Evolutionary conservation across 2,113 vertebrate genomes (phyloP), one percentile per base, ranked within the genome.

Genomic region (Melanerpes aurifrons): DNA sequence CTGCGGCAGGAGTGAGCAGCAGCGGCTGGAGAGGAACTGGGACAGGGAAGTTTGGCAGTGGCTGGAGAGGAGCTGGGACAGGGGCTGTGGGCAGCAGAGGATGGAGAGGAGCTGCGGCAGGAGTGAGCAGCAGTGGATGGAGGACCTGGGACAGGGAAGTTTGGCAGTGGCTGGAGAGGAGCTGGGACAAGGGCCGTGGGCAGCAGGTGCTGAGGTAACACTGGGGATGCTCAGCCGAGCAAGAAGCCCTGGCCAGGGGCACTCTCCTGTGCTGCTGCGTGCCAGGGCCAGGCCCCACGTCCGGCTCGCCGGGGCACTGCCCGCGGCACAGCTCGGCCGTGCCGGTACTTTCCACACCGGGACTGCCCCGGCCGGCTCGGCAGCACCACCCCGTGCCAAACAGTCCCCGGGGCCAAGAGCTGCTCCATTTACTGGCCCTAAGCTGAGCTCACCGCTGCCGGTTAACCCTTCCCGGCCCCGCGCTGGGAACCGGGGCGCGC

Each of bases 351-450:
- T 76, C 70, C 91, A 74, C 21, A 2, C 45, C 5, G 6, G 0
- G 37, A 62, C 79, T 22, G 84, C 26, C 58, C 37, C 3, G 37
- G 53, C 90, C 68, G 8, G 93, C 73, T 26, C 0, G 2, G 73
- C 87, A 12, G 53, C 68, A 83, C 87, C 79, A 2, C 92, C 92
- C 62, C 2, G 88, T 26, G 74, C 92, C 88, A 84, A 91, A 74
- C 63, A 24, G 45, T 57, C 58, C 80, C 82, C 1, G 76, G 57
- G 93, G 91, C 80, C 91, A 93, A 21, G 73, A 61, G 80, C 80
- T 91, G 93, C 87, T 90, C 93, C 84, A 93, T 63, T 93, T 91
- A 72, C 83, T 43, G 76, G 57, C 93, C 92, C 58, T 25, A 10
- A 47, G 29, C 48, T 54, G 77, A 67, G 90, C 82, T 82, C 90